Evolutionary conservation across 2,113 vertebrate genomes (phyloP).

Genomic region (Corydoras maculifer): DNA sequence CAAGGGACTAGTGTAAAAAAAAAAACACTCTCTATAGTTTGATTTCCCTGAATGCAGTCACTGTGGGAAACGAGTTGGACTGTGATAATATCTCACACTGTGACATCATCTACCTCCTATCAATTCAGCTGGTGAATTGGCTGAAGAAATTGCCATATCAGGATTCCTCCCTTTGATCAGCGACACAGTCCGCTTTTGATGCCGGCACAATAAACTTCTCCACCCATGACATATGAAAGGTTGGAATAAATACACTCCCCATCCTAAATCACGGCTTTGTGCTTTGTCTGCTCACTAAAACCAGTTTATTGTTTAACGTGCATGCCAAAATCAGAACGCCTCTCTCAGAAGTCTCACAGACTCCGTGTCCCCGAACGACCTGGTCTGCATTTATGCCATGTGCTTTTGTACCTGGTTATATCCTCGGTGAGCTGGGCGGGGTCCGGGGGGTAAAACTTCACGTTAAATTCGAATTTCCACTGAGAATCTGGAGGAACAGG

Average conservation of each 20-base stretch:
- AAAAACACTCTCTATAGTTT: too few species aligned
- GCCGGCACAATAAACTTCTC: neutral
- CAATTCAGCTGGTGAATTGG: too few species aligned
- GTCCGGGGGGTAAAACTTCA: slow-evolving; percentile 98
- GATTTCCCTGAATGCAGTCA: too few species aligned
- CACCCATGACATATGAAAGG: neutral
- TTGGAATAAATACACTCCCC: neutral
- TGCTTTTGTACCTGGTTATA: slow-evolving; percentile 80
- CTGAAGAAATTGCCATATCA: too few species aligned
- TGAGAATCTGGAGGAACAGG: slow-evolving; percentile 71
- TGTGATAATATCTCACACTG: too few species aligned
- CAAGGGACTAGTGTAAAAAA: too few species aligned
- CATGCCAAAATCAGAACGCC: neutral
- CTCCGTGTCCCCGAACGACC: neutral
- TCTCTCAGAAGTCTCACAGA: neutral
- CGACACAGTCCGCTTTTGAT: neutral
- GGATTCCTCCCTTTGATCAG: too few species aligned
- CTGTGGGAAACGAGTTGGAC: too few species aligned
- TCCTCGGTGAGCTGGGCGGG: slow-evolving; percentile 91
- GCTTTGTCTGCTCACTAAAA: neutral
- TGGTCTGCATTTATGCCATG: neutral
- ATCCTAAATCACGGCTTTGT: neutral
- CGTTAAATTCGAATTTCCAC: slow-evolving; percentile 92
- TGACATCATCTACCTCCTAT: too few species aligned
- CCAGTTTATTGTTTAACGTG: neutral